A percentile compares a stretch with the other conserved stretches of the same genome.
Evolutionary conservation across 2,888 invertebrate species (phyloP).

Genomic region (Zaprionus lineosus): DNA sequence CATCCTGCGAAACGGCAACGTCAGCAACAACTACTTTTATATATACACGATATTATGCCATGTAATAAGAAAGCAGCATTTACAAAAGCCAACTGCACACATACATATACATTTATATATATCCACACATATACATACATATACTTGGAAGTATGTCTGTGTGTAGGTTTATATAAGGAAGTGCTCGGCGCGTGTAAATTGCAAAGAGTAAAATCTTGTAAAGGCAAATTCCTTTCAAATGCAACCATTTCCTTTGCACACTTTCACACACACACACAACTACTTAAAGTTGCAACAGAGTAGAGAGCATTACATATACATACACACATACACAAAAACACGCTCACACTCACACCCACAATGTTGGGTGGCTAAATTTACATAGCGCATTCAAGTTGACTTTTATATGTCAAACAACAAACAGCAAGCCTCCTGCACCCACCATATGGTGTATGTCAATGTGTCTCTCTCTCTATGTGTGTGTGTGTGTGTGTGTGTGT

Average conservation of each 20-base stretch:
- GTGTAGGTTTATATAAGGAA: constrained; percentile 19
- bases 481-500: constrained; percentile 13
- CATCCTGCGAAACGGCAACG: constrained; percentile 48
- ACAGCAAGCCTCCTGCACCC: constrained; percentile 49
- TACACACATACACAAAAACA: constrained; percentile 6
- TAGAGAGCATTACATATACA: constrained; percentile 15
- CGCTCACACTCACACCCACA: constrained; percentile 15
- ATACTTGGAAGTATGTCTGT: constrained; percentile 11
- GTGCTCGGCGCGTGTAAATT: constrained; percentile 76
- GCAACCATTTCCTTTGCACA: constrained; percentile 66
- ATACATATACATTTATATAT: constrained; percentile 31
- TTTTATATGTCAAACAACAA: constrained; percentile 76
- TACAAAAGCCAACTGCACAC: constrained; percentile 73
- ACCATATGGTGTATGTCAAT: constrained; percentile 1
- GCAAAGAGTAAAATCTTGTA: constrained; percentile 78
- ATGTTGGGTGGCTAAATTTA: constrained; percentile 56
- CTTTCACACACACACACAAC: constrained; percentile 44
- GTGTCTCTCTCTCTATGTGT: constrained; percentile 9
- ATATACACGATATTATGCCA: constrained; percentile 66
- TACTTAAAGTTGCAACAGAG: constrained; percentile 74
- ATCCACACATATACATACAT: constrained; percentile 12
- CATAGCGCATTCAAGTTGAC: constrained; percentile 66
- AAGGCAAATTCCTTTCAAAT: constrained; percentile 79
- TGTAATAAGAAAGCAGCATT: constrained; percentile 76
- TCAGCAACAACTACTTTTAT: constrained; percentile 37